Evolutionary conservation across 2,797 vertebrate genomes (phyloP).

Genomic region (Sebastes kiyomatsui): DNA sequence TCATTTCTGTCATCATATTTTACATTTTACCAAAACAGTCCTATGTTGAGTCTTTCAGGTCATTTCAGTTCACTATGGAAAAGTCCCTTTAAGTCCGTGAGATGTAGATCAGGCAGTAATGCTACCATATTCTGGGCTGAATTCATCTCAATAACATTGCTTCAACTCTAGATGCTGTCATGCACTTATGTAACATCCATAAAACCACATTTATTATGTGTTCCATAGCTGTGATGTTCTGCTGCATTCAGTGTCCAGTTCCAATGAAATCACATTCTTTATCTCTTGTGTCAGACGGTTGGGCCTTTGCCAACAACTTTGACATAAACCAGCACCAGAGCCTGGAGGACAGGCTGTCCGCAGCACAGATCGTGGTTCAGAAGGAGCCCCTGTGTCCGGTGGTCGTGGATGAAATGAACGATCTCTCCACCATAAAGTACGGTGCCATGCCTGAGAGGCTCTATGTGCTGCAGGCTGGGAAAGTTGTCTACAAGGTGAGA

Average conservation of each 20-base stretch:
- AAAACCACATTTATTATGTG: not conserved
- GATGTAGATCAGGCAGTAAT: not conserved
- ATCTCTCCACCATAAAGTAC: constrained; percentile 84
- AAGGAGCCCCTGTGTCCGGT: constrained; percentile 85
- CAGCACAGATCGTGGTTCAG: constrained; percentile 86
- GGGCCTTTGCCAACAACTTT: constrained; percentile 92
- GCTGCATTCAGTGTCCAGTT: not conserved
- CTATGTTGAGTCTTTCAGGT: not conserved
- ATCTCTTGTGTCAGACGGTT: constrained; percentile 83
- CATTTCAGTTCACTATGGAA: not conserved
- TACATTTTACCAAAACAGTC: not conserved
- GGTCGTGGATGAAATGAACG: constrained; percentile 90
- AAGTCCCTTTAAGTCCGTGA: not conserved
- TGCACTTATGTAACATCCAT: not conserved
- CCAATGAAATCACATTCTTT: not conserved
- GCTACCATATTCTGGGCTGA: not conserved
- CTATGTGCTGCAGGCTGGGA: constrained; percentile 88
- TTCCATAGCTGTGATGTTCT: not conserved
- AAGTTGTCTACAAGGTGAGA: constrained; percentile 90
- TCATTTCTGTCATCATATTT: not conserved
- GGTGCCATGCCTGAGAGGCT: constrained; percentile 92
- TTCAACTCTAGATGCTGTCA: not conserved
- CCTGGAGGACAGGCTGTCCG: constrained; percentile 86
- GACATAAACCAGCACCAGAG: constrained; percentile 87
- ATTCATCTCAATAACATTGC: not conserved